Evolutionary conservation across 1,140 invertebrate genomes (phyloP).

Genomic region (Scaptomyza montana): DNA sequence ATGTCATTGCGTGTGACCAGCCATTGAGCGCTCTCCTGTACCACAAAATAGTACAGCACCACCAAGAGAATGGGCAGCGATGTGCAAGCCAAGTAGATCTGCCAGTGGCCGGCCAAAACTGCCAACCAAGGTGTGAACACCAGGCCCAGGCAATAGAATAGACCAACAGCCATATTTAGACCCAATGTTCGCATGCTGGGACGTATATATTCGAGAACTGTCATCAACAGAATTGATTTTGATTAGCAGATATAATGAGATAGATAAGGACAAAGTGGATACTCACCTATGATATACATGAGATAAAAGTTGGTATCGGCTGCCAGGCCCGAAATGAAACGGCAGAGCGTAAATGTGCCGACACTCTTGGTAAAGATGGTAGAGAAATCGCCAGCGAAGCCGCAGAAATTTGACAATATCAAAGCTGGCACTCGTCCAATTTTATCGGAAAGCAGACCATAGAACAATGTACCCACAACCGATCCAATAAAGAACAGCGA

Average conservation of each 20-base stretch:
- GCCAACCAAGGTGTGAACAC: constrained; percentile 86
- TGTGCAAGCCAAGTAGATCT: constrained; percentile 85
- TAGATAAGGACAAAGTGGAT: neutral
- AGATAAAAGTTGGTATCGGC: constrained; percentile 87
- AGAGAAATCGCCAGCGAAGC: constrained; percentile 85
- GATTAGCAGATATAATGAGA: neutral
- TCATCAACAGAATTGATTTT: neutral
- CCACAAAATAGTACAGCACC: constrained; percentile 84
- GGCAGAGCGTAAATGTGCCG: constrained; percentile 84
- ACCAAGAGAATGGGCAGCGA: constrained; percentile 85
- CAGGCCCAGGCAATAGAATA: constrained; percentile 86
- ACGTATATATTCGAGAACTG: constrained; percentile 87
- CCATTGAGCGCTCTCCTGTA: constrained; percentile 88
- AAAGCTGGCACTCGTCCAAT: constrained; percentile 86
- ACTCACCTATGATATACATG: constrained; percentile 87
- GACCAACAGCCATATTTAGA: constrained; percentile 86
- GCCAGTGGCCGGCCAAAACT: constrained; percentile 85
- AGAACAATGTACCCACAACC: constrained; percentile 85
- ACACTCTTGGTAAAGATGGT: constrained; percentile 85
- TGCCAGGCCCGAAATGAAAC: constrained; percentile 86
- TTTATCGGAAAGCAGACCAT: constrained; percentile 86
- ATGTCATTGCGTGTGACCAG: constrained; percentile 86
- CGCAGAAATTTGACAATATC: constrained; percentile 85
- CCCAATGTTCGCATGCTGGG: constrained; percentile 86
- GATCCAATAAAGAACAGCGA: constrained; percentile 87